Conservation (phyloP, 30 jellyfish, hydroid and myxozoan species). For the Pseudorhiza aurosa region DNA sequence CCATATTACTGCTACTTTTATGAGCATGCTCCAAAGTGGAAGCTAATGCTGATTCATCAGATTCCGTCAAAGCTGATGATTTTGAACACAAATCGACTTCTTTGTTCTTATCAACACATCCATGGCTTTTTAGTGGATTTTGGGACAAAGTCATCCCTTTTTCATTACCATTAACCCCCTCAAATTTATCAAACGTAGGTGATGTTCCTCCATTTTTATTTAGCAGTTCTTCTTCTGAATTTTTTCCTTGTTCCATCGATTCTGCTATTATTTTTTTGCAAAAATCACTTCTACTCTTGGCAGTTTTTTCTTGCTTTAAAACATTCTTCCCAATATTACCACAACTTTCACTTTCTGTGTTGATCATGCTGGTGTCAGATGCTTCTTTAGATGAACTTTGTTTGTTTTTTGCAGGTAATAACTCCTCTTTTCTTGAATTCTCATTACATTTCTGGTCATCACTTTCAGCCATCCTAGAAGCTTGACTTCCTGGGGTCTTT, state of each 20-base stretch:
- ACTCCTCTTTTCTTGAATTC: neutral
- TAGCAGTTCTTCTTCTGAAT: neutral
- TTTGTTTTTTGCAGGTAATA: too few species aligned
- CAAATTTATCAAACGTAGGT: constrained; percentile 33
- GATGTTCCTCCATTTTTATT: constrained; percentile 21
- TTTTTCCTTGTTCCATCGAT: neutral
- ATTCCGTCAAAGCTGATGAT: neutral
- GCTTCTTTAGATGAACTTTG: too few species aligned
- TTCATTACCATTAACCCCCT: neutral
- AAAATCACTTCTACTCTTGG: neutral
- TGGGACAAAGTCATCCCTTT: neutral
- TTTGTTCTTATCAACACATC: neutral
- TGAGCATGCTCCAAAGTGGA: neutral
- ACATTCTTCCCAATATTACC: neutral
- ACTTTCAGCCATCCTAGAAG: too few species aligned
- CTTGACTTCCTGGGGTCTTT: neutral
- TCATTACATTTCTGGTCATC: neutral
- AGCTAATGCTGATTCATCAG: neutral
- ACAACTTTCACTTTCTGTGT: too few species aligned
- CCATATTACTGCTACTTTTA: neutral
- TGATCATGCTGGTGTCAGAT: too few species aligned
- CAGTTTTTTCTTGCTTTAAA: neutral
- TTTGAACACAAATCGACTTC: neutral
- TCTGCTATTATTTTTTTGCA: neutral
- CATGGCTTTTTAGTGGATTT: neutral